Evolutionary conservation across 2,113 vertebrate species (phyloP), one percentile per base, ranked within the genome.

Genomic region (Helogale parvula): DNA sequence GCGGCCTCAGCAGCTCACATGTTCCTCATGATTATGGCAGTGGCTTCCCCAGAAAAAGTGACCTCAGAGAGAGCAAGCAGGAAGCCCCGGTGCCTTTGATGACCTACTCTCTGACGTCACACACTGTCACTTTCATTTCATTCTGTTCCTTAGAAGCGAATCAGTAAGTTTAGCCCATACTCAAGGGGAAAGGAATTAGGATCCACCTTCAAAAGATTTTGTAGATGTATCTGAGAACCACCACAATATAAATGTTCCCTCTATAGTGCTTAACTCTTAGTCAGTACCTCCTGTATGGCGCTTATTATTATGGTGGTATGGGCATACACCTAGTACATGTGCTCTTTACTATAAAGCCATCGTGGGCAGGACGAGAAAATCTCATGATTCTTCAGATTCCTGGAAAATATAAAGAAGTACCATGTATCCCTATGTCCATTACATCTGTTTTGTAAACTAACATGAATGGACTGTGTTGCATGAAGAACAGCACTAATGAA

Each of bases 401-500:
- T 97, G 52, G 68, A 71, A 96, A 76, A 96, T 82, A 74, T n/a
- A 86, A 92, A 41, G 47, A 83, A 85, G 60, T 8, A 38, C 38
- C 8, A 5, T 45, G 41, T 81, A 38, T 90, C 68, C 57, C 92
- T 83, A 5, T 69, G 86, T 93, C 81, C 63, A 69, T 79, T 69
- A 21, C 52, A 81, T 92, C 80, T 97, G 60, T 82, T 96, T 92
- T 80, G 35, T 90, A 80, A 76, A 84, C 31, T 88, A 68, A 90
- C 96, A 77, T 79, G 35, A 87, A 87, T 83, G 45, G n/a, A 60
- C 38, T 72, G 57, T 35, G 23, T 74, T 54, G 21, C 50, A 76
- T 66, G 57, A 21, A 90, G 65, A 93, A 31, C 11, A 60, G 50
- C 57, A 68, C 47, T 77, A 68, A 72, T 77, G 31, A 74, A 68